Conservation (phyloP, 2,113 vertebrate species). For the Zootoca vivipara region DNA sequence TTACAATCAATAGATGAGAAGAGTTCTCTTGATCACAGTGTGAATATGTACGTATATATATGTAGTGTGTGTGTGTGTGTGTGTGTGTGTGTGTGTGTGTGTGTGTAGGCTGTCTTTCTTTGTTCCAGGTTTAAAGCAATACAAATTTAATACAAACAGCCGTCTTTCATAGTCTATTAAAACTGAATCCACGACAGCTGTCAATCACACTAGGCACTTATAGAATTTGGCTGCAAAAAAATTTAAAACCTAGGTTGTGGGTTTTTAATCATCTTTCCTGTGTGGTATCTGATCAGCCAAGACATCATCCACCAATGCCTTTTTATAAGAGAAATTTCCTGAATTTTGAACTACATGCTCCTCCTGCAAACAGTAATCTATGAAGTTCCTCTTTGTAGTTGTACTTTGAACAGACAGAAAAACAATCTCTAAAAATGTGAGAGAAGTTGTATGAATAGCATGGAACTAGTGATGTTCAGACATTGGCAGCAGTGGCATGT, state of each 20-base stretch:
- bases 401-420: not conserved
- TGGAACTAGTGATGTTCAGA: not conserved
- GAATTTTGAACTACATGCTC: not conserved
- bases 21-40: conserved; percentile 32
- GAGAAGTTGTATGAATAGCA: not conserved
- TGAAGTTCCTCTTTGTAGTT: not conserved
- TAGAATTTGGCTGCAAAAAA: conserved; percentile 26
- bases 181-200: not conserved
- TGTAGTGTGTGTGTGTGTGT: too few relatives aligned
- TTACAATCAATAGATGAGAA: conserved; percentile 46
- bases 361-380: not conserved
- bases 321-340: not conserved
- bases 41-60: too few relatives aligned
- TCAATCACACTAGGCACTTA: conserved; percentile 23
- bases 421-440: not conserved
- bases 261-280: not conserved
- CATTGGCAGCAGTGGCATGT: not conserved
- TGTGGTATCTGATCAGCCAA: not conserved
- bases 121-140: not conserved
- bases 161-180: not conserved
- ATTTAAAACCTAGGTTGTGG: conserved; percentile 23
- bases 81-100: too few relatives aligned
- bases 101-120: not conserved
- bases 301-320: conserved; percentile 4
- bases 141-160: not conserved